A percentile compares a stretch with the other conserved stretches of the same genome.
Evolutionary conservation across 2,888 invertebrate genomes (phyloP).

Genomic region (Imbricaverruca yamaguchii): DNA sequence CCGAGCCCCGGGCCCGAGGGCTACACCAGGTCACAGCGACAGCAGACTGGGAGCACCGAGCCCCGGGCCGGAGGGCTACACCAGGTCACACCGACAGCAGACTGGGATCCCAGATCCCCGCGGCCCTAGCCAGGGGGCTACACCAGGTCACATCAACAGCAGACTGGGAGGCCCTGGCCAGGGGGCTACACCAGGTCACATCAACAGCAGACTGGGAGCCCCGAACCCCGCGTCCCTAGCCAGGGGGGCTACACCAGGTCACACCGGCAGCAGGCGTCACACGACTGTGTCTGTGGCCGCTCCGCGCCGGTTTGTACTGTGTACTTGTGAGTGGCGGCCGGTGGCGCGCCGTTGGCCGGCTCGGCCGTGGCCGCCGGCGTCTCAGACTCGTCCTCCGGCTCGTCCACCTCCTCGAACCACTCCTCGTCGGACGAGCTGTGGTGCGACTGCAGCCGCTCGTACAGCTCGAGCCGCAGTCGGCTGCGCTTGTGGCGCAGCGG

Average conservation of each 20-base stretch:
- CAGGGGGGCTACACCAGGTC: no score
- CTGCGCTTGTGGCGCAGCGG: slow-evolving; percentile 5
- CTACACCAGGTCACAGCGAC: no score
- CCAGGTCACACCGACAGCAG: neutral
- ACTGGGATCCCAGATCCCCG: no score
- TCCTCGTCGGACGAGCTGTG: slow-evolving; percentile 33
- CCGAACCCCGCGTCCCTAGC: neutral
- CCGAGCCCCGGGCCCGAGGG: no score
- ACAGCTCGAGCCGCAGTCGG: slow-evolving; percentile 1
- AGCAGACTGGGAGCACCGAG: neutral
- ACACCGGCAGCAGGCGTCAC: no score
- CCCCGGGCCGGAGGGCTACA: neutral
- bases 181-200: no score
- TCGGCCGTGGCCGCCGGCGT: neutral
- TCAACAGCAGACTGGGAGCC: neutral
- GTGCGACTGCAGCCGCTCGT: slow-evolving; percentile 28
- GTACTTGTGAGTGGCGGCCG: neutral
- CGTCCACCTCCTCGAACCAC: slow-evolving; percentile 32
- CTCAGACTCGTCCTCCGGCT: neutral
- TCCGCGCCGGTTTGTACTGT: neutral
- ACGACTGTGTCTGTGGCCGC: neutral
- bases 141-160: no score
- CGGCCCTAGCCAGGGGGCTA: no score
- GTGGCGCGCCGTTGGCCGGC: neutral
- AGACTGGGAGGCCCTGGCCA: no score